A percentile compares a stretch with the other conserved stretches of the same genome.
Conservation (phyloP, 2,113 vertebrate genomes). For the Dicrurus megarhynchus region DNA sequence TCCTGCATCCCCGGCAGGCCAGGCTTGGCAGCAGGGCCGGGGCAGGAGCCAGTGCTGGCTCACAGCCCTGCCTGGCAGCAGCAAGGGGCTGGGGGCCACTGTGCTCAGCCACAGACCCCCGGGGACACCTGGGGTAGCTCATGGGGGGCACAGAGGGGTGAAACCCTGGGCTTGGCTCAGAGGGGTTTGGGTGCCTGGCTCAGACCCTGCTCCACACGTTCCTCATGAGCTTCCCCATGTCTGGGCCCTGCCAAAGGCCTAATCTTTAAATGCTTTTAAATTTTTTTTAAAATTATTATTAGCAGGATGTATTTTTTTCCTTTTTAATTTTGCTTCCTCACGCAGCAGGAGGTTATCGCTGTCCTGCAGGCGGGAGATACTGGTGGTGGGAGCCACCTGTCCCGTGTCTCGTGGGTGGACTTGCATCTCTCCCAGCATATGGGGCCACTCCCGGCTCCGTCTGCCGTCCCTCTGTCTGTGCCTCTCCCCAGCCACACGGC, state of each 20-base stretch:
- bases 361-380: neutral
- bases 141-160: neutral
- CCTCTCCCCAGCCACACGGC: neutral
- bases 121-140: accelerated
- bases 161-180: neutral
- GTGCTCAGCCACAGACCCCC: accelerated
- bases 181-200: neutral
- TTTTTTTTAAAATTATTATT: neutral
- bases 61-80: neutral
- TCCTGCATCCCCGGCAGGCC: neutral
- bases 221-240: neutral
- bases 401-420: neutral
- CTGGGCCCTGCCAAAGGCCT: neutral
- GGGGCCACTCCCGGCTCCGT: neutral
- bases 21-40: neutral
- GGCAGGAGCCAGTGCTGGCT: neutral
- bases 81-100: neutral
- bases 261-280: neutral
- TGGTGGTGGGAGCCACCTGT: neutral
- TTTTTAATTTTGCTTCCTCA: neutral
- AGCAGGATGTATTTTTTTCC: neutral
- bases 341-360: neutral
- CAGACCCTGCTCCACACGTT: accelerated
- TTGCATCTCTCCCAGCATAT: neutral
- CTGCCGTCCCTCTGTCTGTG: neutral